A percentile compares a stretch with the other conserved stretches of the same genome.
Conservation (phyloP, 2,888 invertebrate species). For the Petrolisthes cinctipes region DNA sequence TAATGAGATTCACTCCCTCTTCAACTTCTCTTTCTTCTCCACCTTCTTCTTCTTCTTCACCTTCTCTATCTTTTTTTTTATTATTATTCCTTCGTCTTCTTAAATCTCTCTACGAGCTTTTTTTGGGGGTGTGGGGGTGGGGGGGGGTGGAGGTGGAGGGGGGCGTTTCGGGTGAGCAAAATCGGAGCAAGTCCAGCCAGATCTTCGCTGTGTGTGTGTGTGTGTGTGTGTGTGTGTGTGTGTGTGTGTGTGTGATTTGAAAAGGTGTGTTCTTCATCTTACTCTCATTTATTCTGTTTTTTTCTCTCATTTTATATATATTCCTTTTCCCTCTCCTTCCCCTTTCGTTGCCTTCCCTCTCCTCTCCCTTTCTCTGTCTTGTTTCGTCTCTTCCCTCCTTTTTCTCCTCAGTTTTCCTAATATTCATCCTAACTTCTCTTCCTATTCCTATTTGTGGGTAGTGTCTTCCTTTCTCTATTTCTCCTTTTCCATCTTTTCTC, state of each 20-base stretch:
- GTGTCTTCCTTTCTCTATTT: not conserved
- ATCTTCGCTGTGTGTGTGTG: too few species aligned
- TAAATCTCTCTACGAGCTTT: too few species aligned
- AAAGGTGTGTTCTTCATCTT: too few species aligned
- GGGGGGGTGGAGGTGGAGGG: too few species aligned
- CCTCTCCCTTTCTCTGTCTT: not conserved
- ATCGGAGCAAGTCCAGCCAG: not conserved
- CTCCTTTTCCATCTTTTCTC: not conserved
- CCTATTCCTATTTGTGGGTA: not conserved
- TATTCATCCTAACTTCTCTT: not conserved
- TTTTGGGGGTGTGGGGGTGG: not conserved
- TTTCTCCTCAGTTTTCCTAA: not conserved
- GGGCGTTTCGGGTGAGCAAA: not conserved
- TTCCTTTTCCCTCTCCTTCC: not conserved
- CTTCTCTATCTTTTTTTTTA: too few species aligned
- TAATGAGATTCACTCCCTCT: too few species aligned
- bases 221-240: not conserved
- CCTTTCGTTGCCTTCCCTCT: not conserved
- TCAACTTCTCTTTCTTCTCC: too few species aligned
- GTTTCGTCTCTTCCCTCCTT: not conserved
- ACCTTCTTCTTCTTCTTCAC: too few species aligned
- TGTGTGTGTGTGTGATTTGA: not conserved
- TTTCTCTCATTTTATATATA: not conserved
- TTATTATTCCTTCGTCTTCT: too few species aligned
- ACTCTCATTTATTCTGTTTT: not conserved